Conservation (phyloP, 37 sponge, comb jelly and placozoan species). For the Trichoplax adhaerens region DNA sequence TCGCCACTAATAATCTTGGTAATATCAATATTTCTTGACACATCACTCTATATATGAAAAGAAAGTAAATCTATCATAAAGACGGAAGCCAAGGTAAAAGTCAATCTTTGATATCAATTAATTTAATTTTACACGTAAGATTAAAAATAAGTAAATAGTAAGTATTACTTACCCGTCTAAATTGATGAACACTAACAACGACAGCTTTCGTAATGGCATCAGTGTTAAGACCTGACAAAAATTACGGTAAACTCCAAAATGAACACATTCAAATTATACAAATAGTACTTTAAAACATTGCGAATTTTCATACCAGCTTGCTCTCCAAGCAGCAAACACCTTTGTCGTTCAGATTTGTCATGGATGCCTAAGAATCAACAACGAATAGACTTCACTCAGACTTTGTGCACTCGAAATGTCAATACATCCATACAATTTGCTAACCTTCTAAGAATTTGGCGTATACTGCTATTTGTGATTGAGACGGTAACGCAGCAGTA, state of each 20-base stretch:
- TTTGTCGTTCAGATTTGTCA: background rate
- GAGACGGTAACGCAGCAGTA: constrained; percentile 23
- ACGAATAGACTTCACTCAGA: background rate
- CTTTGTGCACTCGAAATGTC: too few species aligned
- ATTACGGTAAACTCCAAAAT: background rate
- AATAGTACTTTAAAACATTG: too few species aligned
- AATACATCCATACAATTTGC: background rate
- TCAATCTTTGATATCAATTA: too few species aligned
- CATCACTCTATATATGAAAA: background rate
- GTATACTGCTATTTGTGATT: constrained; percentile 43
- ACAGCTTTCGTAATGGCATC: constrained; percentile 48
- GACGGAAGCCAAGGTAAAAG: background rate
- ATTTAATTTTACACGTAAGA: too few species aligned
- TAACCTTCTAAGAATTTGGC: constrained; percentile 40
- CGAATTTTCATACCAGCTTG: background rate
- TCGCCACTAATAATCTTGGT: background rate
- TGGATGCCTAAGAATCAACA: background rate
- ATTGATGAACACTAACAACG: constrained; percentile 4
- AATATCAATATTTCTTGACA: background rate
- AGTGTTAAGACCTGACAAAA: constrained; percentile 35
- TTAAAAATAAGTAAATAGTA: too few species aligned
- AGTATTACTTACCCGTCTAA: too few species aligned
- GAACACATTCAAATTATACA: too few species aligned
- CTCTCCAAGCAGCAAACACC: constrained; percentile 4
- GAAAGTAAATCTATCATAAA: constrained; percentile 2